Percentiles rank a stretch among this genome's conserved stretches.
Conservation (phyloP, 1,140 invertebrate species). For the Subanguina moxae region DNA sequence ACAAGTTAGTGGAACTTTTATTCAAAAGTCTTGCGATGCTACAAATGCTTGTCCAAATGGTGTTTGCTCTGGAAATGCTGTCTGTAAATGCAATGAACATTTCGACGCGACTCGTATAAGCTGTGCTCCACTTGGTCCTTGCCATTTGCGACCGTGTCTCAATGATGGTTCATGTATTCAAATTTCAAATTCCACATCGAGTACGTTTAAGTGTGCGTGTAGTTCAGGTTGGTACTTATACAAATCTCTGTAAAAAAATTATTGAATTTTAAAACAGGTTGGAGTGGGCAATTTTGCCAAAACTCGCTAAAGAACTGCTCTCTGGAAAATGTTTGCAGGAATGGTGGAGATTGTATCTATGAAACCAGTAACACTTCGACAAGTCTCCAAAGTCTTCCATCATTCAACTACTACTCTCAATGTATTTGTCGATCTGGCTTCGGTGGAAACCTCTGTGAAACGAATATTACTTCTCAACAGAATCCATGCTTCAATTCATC, state of each 20-base stretch:
- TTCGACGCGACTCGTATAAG: background rate
- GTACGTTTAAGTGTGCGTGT: background rate
- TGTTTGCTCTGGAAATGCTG: conserved; percentile 1
- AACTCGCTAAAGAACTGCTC: conserved; percentile 4
- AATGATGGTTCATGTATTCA: background rate
- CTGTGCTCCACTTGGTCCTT: background rate
- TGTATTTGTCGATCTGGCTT: conserved; percentile 17
- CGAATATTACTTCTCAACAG: background rate
- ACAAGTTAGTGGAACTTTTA: background rate
- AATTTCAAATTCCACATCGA: background rate
- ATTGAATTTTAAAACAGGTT: background rate
- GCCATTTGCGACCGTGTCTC: conserved; percentile 1
- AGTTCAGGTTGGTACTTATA: background rate
- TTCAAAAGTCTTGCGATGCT: background rate
- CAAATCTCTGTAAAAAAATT: background rate
- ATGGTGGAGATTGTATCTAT: conserved; percentile 16
- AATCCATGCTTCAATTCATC: background rate
- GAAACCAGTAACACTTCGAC: background rate
- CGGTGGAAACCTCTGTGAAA: conserved; percentile 11
- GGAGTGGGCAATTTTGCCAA: conserved; percentile 7
- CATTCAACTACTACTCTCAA: background rate
- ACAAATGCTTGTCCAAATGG: conserved; percentile 16
- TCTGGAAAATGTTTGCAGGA: conserved; percentile 1
- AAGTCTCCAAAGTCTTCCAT: background rate
- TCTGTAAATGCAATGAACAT: conserved; percentile 14